A percentile compares a stretch with the other conserved stretches of the same genome.
Evolutionary conservation across 2,797 vertebrate species (phyloP).

Genomic region (Myripristis murdjan): DNA sequence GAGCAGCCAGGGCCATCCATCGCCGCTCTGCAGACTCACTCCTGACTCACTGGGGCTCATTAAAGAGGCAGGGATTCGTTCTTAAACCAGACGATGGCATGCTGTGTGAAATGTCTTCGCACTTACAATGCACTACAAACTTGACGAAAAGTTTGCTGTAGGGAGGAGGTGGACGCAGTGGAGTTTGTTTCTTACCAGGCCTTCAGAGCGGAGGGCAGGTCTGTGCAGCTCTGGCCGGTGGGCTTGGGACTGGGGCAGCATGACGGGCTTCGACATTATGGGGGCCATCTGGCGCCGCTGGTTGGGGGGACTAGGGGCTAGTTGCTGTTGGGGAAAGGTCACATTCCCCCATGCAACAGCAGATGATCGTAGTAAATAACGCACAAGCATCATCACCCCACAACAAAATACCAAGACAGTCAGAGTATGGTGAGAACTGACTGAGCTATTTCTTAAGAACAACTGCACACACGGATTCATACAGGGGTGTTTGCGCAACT

Average conservation of each 20-base stretch:
- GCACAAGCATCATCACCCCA: not conserved
- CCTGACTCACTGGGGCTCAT: slow-evolving; percentile 2
- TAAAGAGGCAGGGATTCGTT: slow-evolving; percentile 23
- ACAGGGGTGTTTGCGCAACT: not conserved
- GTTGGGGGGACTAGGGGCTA: slow-evolving; percentile 94
- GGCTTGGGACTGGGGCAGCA: slow-evolving; percentile 92
- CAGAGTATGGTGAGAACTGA: too few species aligned
- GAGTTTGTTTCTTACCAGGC: slow-evolving; percentile 88
- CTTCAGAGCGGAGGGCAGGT: slow-evolving; percentile 90
- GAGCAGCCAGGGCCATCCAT: not conserved
- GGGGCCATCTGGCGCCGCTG: slow-evolving; percentile 90
- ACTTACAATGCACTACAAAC: slow-evolving; percentile 3
- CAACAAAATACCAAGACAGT: not conserved
- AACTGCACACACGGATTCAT: too few species aligned
- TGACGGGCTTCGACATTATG: slow-evolving; percentile 95
- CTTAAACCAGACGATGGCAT: not conserved
- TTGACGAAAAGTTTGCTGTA: not conserved
- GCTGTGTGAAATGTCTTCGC: slow-evolving; percentile 24
- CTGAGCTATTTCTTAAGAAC: too few species aligned
- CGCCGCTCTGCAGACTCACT: not conserved
- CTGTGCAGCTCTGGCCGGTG: slow-evolving; percentile 83
- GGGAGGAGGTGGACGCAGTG: not conserved
- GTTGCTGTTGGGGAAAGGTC: slow-evolving; percentile 85
- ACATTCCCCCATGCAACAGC: slow-evolving; percentile 44
- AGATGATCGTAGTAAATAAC: too few species aligned